These are phyloP conservation scores for Cylindroiulus punctatus DNA, from an alignment of 2,888 invertebrate genomes.

Conservation along the genomic window DNA sequence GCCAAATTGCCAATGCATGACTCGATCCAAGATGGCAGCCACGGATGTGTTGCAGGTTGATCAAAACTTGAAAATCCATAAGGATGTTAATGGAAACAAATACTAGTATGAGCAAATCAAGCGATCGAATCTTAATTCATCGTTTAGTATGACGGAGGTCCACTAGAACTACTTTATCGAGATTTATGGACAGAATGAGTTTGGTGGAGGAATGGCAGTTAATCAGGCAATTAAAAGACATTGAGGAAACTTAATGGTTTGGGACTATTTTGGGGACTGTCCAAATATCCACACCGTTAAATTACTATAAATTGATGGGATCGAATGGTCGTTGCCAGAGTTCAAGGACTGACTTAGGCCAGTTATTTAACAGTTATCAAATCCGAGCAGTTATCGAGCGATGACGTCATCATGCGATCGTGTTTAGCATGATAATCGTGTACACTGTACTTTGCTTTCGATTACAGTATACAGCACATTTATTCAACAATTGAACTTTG, in stretches of 20 bases:
- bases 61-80: too few species aligned
- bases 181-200: neutral
- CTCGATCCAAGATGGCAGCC: too few species aligned
- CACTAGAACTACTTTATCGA: neutral
- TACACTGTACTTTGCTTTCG: too few species aligned
- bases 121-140: too few species aligned
- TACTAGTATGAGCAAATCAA: too few species aligned
- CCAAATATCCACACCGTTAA: neutral
- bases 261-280: neutral
- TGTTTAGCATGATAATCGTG: too few species aligned
- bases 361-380: slow-evolving; percentile 8
- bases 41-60: too few species aligned
- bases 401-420: neutral
- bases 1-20: too few species aligned
- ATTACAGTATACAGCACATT: too few species aligned
- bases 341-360: neutral
- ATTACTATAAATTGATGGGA: neutral
- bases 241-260: neutral
- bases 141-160: neutral
- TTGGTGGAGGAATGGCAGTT: neutral
- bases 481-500: too few species aligned
- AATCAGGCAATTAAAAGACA: neutral
- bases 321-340: neutral
- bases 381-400: neutral
- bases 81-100: too few species aligned